These are phyloP conservation scores for Zosterops lateralis DNA, from an alignment of 2,113 vertebrate genomes.

Conservation along the genomic window DNA sequence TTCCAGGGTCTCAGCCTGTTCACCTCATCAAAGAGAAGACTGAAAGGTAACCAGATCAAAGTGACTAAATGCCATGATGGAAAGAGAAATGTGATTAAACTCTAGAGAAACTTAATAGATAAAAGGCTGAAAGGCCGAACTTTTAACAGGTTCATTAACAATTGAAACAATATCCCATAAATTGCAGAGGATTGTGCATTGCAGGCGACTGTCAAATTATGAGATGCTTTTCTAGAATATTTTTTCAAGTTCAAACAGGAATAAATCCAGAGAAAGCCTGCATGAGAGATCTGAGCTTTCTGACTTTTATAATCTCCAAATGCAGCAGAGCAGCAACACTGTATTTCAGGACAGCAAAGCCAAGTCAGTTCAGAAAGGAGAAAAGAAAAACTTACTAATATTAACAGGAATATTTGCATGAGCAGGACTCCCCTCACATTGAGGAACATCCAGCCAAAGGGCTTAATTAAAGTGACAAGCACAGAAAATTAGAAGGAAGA, in stretches of 20 bases:
- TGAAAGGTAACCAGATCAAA: conserved; percentile 15
- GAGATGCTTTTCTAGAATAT: conserved; percentile 9
- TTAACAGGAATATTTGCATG: background rate
- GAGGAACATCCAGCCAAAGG: background rate
- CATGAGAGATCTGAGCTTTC: background rate
- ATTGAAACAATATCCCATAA: background rate
- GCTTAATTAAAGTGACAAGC: background rate
- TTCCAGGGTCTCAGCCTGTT: background rate
- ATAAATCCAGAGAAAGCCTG: conserved; percentile 36
- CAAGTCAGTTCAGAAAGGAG: background rate
- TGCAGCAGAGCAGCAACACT: background rate
- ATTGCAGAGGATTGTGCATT: background rate
- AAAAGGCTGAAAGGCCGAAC: background rate
- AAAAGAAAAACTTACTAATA: background rate
- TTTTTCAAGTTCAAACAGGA: conserved; percentile 27
- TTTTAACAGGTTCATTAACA: conserved; percentile 44
- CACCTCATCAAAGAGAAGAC: conserved; percentile 1
- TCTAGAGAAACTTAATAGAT: background rate
- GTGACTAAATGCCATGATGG: background rate
- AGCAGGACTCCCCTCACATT: background rate
- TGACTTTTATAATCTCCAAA: conserved; percentile 1
- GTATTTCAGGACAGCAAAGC: conserved; percentile 9
- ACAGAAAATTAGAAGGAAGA: background rate
- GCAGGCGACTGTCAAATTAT: background rate
- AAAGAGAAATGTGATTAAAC: background rate